Percentiles rank a stretch among this genome's conserved stretches.
Evolutionary conservation across 2,888 invertebrate genomes (phyloP).

Genomic region (Hirtodrosophila cameraria): DNA sequence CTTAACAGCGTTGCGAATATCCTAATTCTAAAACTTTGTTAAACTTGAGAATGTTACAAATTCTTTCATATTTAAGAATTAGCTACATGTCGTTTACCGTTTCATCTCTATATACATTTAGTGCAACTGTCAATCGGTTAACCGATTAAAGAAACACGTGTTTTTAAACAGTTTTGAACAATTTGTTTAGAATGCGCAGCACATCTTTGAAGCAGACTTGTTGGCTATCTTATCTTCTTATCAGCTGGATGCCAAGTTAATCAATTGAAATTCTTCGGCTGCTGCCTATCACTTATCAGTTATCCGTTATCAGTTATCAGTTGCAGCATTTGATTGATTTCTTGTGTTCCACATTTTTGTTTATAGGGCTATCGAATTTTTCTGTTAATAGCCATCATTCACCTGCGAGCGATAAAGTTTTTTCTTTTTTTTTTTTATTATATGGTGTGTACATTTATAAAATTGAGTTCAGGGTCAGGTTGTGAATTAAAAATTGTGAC

Average conservation of each 20-base stretch:
- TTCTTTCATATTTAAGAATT: no score
- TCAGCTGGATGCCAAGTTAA: constrained; percentile 39
- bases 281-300: no score
- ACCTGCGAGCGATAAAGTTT: constrained; percentile 31
- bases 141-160: no score
- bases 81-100: no score
- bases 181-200: neutral
- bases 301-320: no score
- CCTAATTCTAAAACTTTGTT: no score
- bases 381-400: constrained; percentile 33
- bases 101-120: no score
- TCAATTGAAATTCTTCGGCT: constrained; percentile 15
- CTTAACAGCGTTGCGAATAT: no score
- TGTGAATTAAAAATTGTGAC: neutral
- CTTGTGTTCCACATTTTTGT: constrained; percentile 44
- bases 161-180: no score
- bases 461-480: constrained; percentile 49
- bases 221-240: constrained; percentile 28
- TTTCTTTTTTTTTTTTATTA: no score
- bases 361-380: constrained; percentile 36
- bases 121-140: no score
- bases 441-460: constrained; percentile 19
- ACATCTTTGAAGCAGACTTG: constrained; percentile 9
- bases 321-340: constrained; percentile 46
- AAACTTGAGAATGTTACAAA: no score